phyloP scores from a whole-genome alignment of 23 tunicate species.

The Trididemnum clinides region DNA sequence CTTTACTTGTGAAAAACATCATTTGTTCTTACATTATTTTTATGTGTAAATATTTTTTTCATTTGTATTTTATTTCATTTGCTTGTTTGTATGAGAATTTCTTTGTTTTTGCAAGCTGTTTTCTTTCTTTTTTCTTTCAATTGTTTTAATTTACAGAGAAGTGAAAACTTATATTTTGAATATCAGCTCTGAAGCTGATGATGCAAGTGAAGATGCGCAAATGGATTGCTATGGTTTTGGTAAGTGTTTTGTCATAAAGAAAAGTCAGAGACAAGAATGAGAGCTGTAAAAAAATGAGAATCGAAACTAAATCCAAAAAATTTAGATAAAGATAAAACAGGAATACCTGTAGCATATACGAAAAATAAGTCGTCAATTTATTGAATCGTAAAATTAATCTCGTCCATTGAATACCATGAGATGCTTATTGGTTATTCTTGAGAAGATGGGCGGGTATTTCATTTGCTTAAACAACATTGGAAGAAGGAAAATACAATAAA shows the following conservation, averaged over 20 bases:
- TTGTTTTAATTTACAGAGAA: neutral
- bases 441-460: no score
- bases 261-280: neutral
- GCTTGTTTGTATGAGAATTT: no score
- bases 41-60: no score
- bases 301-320: neutral
- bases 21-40: no score
- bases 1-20: no score
- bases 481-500: no score
- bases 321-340: no score
- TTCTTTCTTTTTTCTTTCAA: neutral
- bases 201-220: neutral
- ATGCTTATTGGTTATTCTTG: no score
- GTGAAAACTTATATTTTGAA: neutral
- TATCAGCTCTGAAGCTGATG: neutral
- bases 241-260: neutral
- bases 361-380: neutral
- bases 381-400: neutral
- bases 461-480: no score
- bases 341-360: no score
- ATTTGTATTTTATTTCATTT: no score
- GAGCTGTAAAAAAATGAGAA: neutral
- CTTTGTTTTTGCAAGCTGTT: neutral
- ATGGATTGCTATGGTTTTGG: constrained; percentile 16
- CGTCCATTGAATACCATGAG: no score